Percentiles rank a stretch among this genome's conserved stretches.
phyloP scores from a whole-genome alignment of 2,888 invertebrate genomes.

The Papilio protenor region DNA sequence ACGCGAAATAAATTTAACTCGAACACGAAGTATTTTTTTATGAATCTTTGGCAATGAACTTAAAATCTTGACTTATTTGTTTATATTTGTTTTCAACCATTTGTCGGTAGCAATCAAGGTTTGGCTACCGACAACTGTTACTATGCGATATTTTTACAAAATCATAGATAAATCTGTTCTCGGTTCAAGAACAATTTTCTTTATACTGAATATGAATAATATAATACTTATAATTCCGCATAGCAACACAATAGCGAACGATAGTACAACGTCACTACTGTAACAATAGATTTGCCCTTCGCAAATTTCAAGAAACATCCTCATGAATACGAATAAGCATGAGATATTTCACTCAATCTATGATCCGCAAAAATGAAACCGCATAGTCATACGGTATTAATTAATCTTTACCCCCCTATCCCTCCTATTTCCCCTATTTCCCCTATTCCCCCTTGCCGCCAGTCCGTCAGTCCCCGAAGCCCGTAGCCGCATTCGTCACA shows the following conservation, averaged over 20 bases:
- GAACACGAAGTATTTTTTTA: too few species aligned
- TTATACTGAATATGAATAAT: not conserved
- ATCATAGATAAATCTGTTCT: not conserved
- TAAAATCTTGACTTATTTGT: too few species aligned
- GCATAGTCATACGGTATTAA: conserved; percentile 66
- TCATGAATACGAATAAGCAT: conserved; percentile 35
- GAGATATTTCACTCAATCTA: conserved; percentile 49
- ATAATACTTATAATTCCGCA: not conserved
- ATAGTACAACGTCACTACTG: conserved; percentile 1
- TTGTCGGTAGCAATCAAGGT: too few species aligned
- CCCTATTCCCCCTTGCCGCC: not conserved
- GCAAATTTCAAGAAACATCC: conserved; percentile 28
- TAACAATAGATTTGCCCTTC: conserved; percentile 23
- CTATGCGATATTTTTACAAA: not conserved
- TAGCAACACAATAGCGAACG: not conserved
- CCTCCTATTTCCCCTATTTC: not conserved
- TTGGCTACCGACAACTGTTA: too few species aligned
- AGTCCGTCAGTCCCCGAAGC: not conserved
- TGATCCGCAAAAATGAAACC: conserved; percentile 57
- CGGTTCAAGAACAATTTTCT: not conserved
- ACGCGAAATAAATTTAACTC: not conserved
- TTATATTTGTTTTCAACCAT: too few species aligned
- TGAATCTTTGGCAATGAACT: too few species aligned
- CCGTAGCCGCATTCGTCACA: conserved; percentile 35
- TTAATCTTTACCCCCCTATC: conserved; percentile 62